A percentile compares a stretch with the other conserved stretches of the same genome.
These are phyloP conservation scores for Dendroctonus ponderosae DNA, from an alignment of 1,140 invertebrate genomes.

Conservation along the genomic window DNA sequence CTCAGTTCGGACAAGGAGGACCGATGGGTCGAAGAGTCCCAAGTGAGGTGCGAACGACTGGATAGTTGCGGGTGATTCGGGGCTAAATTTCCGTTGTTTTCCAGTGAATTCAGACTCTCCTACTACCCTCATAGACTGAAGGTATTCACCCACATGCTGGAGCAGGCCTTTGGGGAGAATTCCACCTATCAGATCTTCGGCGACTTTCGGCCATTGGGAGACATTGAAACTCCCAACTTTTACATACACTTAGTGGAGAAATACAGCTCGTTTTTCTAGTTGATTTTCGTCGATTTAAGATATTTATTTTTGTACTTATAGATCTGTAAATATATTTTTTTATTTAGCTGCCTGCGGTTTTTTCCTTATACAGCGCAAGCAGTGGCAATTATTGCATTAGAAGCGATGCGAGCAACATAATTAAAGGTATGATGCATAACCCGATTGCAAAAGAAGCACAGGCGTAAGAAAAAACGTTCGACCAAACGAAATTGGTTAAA, in stretches of 20 bases:
- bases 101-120: conserved; percentile 77
- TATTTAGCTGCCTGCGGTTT: too few species aligned
- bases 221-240: conserved; percentile 69
- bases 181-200: conserved; percentile 71
- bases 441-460: neutral
- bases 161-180: conserved; percentile 66
- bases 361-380: too few species aligned
- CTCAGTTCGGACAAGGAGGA: conserved; percentile 40
- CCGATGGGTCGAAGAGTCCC: conserved; percentile 34
- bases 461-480: neutral
- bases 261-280: conserved; percentile 33
- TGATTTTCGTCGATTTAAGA: neutral
- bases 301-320: conserved; percentile 13
- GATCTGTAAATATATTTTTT: neutral
- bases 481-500: conserved; percentile 24
- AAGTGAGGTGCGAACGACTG: conserved; percentile 37
- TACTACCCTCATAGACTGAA: conserved; percentile 81
- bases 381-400: too few species aligned
- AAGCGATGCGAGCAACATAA: neutral
- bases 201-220: conserved; percentile 73
- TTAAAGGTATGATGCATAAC: neutral
- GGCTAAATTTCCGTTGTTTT: conserved; percentile 39
- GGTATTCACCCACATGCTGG: conserved; percentile 68
- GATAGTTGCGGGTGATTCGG: neutral
- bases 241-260: conserved; percentile 84